Conservation (phyloP, 1,140 invertebrate species). For the Pinna nobilis region DNA sequence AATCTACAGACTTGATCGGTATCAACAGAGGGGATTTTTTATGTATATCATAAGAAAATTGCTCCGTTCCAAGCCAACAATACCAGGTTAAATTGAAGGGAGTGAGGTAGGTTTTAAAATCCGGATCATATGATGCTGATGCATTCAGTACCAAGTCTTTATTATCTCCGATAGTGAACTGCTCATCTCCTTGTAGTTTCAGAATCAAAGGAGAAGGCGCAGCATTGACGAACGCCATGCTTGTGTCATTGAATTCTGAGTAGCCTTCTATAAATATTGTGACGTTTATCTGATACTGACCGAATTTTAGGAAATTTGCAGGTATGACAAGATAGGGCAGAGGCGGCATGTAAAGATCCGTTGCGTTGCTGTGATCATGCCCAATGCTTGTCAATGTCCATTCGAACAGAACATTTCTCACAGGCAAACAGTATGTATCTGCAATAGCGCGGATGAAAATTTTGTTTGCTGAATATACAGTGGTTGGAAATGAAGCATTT, state of each 20-base stretch:
- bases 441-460: constrained; percentile 1
- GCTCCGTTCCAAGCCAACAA: not conserved
- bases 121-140: constrained; percentile 25
- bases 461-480: not conserved
- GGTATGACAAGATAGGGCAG: constrained; percentile 23
- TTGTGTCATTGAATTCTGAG: constrained; percentile 23
- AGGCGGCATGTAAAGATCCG: not conserved
- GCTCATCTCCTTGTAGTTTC: constrained; percentile 5
- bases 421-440: constrained; percentile 29
- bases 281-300: constrained; percentile 23
- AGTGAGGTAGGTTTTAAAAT: constrained; percentile 8
- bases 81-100: constrained; percentile 21
- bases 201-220: constrained; percentile 5
- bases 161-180: no score
- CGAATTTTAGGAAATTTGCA: not conserved
- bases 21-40: not conserved
- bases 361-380: not conserved
- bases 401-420: constrained; percentile 17
- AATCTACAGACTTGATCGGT: not conserved
- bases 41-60: not conserved
- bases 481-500: not conserved
- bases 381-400: constrained; percentile 8
- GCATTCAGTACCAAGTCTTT: no score
- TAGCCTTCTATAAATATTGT: constrained; percentile 23
- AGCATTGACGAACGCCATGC: constrained; percentile 7